A percentile compares a stretch with the other conserved stretches of the same genome.
phyloP scores from a whole-genome alignment of 2,888 invertebrate species.

The Pterostichus niger region DNA sequence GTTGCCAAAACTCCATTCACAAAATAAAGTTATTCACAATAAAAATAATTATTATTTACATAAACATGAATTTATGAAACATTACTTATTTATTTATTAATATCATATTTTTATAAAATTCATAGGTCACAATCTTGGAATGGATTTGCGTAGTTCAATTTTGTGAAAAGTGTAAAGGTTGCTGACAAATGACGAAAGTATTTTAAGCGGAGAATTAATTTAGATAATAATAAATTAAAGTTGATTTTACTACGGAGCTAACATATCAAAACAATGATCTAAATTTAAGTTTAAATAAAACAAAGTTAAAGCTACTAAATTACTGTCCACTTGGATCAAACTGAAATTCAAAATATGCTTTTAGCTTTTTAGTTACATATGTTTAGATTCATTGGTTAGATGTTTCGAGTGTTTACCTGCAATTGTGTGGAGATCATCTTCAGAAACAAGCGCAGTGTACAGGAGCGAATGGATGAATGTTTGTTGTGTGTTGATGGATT shows the following conservation, averaged over 20 bases:
- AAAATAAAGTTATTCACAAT: background rate
- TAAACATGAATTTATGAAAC: no score
- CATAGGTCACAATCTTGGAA: background rate
- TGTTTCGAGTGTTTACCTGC: no score
- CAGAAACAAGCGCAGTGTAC: no score
- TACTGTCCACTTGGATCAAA: slow-evolving; percentile 32
- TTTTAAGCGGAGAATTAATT: slow-evolving; percentile 36
- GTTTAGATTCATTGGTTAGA: no score
- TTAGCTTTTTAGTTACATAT: background rate
- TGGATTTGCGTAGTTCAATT: slow-evolving; percentile 1
- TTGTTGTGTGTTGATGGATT: no score
- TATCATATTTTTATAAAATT: background rate
- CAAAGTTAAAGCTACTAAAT: slow-evolving; percentile 17
- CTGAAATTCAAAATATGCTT: slow-evolving; percentile 27
- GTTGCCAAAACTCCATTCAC: no score
- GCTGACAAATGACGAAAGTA: background rate
- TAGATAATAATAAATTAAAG: slow-evolving; percentile 43
- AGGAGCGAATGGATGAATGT: no score
- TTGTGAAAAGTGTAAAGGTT: slow-evolving; percentile 11
- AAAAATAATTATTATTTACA: background rate
- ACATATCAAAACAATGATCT: slow-evolving; percentile 46
- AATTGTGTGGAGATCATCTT: no score
- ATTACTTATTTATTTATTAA: background rate
- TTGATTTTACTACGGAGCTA: background rate
- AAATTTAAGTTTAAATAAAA: slow-evolving; percentile 26